Evolutionary conservation across 2,113 vertebrate genomes (phyloP).

Genomic region (Mormyrus lacerda): DNA sequence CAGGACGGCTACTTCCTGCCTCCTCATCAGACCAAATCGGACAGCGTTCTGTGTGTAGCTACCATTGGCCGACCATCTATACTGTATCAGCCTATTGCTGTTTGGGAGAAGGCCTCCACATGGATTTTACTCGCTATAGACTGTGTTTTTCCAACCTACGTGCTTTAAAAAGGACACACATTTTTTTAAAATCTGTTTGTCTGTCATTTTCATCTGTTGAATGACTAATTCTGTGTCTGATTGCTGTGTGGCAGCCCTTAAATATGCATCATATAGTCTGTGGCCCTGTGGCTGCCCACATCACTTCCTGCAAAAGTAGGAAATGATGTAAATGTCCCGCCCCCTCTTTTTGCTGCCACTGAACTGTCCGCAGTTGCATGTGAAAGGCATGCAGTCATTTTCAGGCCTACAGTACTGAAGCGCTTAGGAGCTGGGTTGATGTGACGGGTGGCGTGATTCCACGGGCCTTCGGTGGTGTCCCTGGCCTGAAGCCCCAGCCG

Average conservation of each 20-base stretch:
- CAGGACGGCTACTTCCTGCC: not conserved
- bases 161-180: conserved; percentile 18
- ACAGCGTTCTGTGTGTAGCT: not conserved
- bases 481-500: not conserved
- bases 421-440: not conserved
- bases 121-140: conserved; percentile 1
- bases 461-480: not conserved
- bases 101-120: not conserved
- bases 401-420: not conserved
- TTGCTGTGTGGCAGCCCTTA: not conserved
- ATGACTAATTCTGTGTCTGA: conserved; percentile 11
- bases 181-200: conserved; percentile 28
- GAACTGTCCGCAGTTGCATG: not conserved
- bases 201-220: conserved; percentile 52
- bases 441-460: not conserved
- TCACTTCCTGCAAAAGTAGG: not conserved
- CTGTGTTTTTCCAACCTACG: conserved; percentile 19
- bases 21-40: conserved; percentile 15
- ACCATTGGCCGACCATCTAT: not conserved
- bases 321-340: not conserved
- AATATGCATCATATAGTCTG: conserved; percentile 1
- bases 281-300: not conserved
- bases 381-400: not conserved
- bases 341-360: not conserved
- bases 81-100: not conserved